Conservation (phyloP, 1,140 invertebrate species). For the Drosophila subobscura region DNA sequence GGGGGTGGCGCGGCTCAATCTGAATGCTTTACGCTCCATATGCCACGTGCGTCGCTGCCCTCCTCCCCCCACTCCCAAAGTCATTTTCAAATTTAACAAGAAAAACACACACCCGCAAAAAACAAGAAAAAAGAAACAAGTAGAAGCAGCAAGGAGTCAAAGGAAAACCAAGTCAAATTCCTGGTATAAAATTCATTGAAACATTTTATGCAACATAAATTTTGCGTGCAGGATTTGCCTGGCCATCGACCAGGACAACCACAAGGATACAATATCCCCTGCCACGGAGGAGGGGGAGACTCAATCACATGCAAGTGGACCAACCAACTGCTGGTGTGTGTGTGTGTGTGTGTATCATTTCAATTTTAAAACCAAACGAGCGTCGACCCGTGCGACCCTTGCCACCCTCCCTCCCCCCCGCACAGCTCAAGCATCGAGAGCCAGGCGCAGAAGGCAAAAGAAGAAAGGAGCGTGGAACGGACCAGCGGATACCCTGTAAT, state of each 20-base stretch:
- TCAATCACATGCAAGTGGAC: conserved; percentile 69
- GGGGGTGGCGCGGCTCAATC: conserved; percentile 33
- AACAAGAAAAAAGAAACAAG: not conserved
- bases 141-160: conserved; percentile 22
- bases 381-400: conserved; percentile 41
- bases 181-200: conserved; percentile 80
- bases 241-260: conserved; percentile 20
- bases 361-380: conserved; percentile 75
- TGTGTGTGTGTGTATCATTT: conserved; percentile 69
- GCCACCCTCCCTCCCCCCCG: not conserved
- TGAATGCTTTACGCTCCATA: conserved; percentile 78
- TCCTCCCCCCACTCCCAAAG: conserved; percentile 17
- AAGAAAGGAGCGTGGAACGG: not conserved
- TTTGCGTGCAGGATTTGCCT: conserved; percentile 75
- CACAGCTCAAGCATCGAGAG: not conserved
- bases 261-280: not conserved
- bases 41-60: conserved; percentile 66
- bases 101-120: conserved; percentile 36
- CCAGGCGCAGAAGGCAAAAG: conserved; percentile 14
- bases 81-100: conserved; percentile 74
- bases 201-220: conserved; percentile 82
- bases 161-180: conserved; percentile 74
- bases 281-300: conserved; percentile 27
- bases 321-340: conserved; percentile 22
- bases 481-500: not conserved